Percentiles rank a stretch among this genome's conserved stretches.
Evolutionary conservation across 2,797 vertebrate genomes (phyloP).

Genomic region (Cuniculus paca): DNA sequence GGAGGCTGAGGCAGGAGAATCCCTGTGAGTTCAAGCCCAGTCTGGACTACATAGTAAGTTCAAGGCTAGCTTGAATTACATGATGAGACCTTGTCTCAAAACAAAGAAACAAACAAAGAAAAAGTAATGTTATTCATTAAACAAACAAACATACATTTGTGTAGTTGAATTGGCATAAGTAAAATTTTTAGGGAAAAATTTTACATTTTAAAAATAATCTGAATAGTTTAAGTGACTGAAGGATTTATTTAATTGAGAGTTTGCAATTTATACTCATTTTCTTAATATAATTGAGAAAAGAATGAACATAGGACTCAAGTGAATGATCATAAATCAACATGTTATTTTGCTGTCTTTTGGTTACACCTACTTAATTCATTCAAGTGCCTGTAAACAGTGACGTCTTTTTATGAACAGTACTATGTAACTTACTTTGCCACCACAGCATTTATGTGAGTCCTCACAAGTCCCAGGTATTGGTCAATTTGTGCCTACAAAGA

Average conservation of each 20-base stretch:
- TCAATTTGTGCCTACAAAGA: conserved; percentile 96
- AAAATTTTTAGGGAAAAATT: conserved; percentile 37
- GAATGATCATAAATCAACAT: conserved; percentile 7
- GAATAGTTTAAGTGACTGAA: background rate
- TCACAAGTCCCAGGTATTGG: conserved; percentile 98
- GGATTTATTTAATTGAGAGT: conserved; percentile 40
- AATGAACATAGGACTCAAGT: background rate
- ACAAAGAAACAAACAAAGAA: background rate
- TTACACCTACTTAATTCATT: background rate
- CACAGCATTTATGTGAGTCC: conserved; percentile 97
- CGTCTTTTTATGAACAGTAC: background rate
- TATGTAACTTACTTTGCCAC: conserved; percentile 96
- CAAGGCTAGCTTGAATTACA: background rate
- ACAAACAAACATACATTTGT: background rate
- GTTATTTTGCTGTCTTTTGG: conserved; percentile 18
- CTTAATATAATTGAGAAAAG: conserved; percentile 1
- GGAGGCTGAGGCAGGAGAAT: background rate
- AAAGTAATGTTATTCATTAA: background rate
- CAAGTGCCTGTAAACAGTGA: background rate
- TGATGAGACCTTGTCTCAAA: background rate
- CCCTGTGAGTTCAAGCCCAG: background rate
- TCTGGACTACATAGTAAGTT: background rate
- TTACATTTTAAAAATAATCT: conserved; percentile 29
- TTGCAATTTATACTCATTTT: conserved; percentile 59
- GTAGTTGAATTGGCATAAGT: background rate